Evolutionary conservation across 2,797 vertebrate species (phyloP).

Genomic region (Chloroceryle amazona): DNA sequence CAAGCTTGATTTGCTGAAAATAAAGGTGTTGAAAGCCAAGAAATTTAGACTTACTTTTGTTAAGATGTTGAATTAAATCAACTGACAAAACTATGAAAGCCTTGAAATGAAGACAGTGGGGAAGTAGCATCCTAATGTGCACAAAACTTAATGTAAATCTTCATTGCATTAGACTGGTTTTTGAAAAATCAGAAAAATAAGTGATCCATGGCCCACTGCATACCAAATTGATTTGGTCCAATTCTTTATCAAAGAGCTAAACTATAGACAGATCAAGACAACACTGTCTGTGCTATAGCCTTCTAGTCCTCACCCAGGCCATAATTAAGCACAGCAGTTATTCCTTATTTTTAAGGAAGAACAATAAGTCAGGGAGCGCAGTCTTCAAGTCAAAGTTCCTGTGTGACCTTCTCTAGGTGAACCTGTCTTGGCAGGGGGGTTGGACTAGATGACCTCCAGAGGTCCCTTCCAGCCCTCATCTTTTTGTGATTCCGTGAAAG

Average conservation of each 20-base stretch:
- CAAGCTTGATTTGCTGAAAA: slow-evolving; percentile 18
- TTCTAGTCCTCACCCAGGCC: not conserved
- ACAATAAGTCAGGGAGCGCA: not conserved
- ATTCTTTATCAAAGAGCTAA: not conserved
- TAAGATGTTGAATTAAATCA: not conserved
- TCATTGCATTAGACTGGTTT: not conserved
- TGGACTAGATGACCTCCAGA: too few relatives aligned
- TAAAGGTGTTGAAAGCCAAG: not conserved
- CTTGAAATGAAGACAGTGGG: not conserved
- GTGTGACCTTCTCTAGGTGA: too few relatives aligned
- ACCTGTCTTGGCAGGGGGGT: too few relatives aligned
- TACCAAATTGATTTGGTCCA: not conserved
- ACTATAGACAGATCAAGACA: not conserved
- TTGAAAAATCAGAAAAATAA: slow-evolving; percentile 2
- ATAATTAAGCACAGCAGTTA: rapidly evolving
- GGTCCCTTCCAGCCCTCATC: too few relatives aligned
- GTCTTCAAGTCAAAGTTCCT: not conserved
- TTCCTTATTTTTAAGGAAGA: not conserved
- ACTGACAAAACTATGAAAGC: not conserved
- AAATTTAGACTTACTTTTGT: not conserved
- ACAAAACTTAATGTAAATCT: not conserved
- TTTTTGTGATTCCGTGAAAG: not conserved
- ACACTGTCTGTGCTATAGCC: not conserved
- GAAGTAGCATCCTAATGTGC: not conserved
- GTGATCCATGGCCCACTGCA: rapidly evolving